These are phyloP conservation scores for Syngnathus acus DNA, from an alignment of 2,797 vertebrate species.

Conservation along the genomic window DNA sequence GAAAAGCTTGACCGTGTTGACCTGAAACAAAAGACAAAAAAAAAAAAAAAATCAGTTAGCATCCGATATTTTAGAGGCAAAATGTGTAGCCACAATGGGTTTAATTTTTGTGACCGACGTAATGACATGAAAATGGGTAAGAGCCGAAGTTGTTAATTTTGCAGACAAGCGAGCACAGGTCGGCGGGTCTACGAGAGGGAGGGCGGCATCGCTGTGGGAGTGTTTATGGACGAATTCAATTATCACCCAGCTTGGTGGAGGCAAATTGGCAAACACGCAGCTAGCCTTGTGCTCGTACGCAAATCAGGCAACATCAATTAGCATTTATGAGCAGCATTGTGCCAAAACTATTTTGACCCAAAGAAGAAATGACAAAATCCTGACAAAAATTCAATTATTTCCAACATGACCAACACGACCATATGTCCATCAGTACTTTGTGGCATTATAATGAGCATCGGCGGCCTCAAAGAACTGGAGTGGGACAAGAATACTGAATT, in stretches of 20 bases:
- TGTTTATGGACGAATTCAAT: too few relatives aligned
- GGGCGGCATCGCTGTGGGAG: too few relatives aligned
- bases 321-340: not conserved
- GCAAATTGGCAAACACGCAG: too few relatives aligned
- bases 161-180: too few relatives aligned
- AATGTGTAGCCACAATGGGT: not conserved
- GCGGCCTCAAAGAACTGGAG: too few relatives aligned
- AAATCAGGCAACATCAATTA: not conserved
- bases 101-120: too few relatives aligned
- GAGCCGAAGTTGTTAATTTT: too few relatives aligned
- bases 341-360: not conserved
- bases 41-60: not conserved
- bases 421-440: not conserved
- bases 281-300: too few relatives aligned
- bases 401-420: not conserved
- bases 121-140: too few relatives aligned
- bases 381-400: not conserved
- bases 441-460: too few relatives aligned
- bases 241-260: too few relatives aligned
- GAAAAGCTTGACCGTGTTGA: not conserved
- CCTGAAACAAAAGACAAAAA: slow-evolving; percentile 23
- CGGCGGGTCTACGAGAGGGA: too few relatives aligned
- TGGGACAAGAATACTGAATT: not conserved
- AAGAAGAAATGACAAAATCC: not conserved
- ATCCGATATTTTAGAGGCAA: not conserved